Base-by-base conservation (phyloP, 2,888 invertebrate genomes). In the Heterodera filipjevi region DNA sequence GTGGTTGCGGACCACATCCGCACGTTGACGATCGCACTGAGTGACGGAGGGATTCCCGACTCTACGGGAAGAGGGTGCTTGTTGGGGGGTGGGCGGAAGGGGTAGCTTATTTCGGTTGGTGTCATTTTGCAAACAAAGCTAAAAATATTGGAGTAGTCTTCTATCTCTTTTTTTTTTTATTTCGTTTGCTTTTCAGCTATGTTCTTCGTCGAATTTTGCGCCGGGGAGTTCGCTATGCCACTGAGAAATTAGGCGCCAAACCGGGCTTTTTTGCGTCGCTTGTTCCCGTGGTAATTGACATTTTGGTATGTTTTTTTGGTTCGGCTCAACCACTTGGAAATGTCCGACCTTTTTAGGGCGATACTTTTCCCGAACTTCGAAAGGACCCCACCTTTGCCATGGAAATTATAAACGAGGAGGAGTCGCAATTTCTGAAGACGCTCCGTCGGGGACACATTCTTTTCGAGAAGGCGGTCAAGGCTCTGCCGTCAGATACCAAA, bases 1-100 rank as follows among this genome's bases (percentile, higher is more conserved):
- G 99, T 99, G 27, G 91, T 99, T 82, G 99, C 98, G 75, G 99
- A 99, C 91, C 99, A 99, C 91, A 95, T 95, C 66, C 92, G 99
- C 87, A 99, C 99, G 44, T 91, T 99, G 79, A 97, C 98, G 0
- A 94, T 99, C 87, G 95, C 99, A 46, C 91, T 99, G 79, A 93
- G 96, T 79, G 99, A 99, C 92, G 98, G 98, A 80, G 99, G 99
- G 49, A 92, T 93, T 88, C 99, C 99, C 0, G 98, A 99, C 90
- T 98, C 95, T 89, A 94, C 95, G 72, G 99, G 99, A 16, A 92
- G 99, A 90, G 99, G 99, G 91, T 93, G 89, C 85, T 89, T 78
- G 8, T n/a, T 59, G n/a, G 59, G 39, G 39, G 12, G 0, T n/a
- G n/a, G n/a, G n/a, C n/a, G n/a, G n/a, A n/a, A n/a, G n/a, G n/a